phyloP scores from a whole-genome alignment of 2,797 vertebrate species.

The Echiichthys vipera region DNA sequence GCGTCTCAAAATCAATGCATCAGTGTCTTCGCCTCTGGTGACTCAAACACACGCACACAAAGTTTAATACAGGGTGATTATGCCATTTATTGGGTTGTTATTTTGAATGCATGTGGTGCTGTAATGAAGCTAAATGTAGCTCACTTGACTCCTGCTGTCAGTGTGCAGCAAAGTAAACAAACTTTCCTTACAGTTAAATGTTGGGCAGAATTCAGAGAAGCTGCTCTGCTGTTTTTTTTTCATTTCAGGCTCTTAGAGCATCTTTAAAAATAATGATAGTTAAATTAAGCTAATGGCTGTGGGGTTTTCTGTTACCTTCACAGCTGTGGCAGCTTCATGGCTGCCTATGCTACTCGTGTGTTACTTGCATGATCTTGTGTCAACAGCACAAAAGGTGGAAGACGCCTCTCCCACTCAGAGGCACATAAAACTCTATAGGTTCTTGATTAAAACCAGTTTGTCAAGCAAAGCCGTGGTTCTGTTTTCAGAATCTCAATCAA shows the following conservation, averaged over 20 bases:
- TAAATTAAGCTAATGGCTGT: background rate
- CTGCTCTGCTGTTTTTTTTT: background rate
- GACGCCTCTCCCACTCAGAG: background rate
- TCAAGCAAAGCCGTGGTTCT: background rate
- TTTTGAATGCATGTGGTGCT: constrained; percentile 11
- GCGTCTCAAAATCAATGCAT: background rate
- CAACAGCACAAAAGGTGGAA: background rate
- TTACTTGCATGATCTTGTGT: background rate
- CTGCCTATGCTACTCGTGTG: background rate
- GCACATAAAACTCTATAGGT: background rate
- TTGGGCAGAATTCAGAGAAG: background rate
- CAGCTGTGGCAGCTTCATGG: background rate
- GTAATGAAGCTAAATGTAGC: constrained; percentile 14
- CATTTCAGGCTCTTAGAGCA: background rate
- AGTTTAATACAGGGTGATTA: constrained; percentile 13
- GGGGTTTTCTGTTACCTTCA: background rate
- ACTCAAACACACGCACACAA: background rate
- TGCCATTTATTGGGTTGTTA: constrained; percentile 10
- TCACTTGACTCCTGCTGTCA: constrained; percentile 7
- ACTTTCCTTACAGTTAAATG: constrained; percentile 1
- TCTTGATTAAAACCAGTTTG: background rate
- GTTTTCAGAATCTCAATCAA: background rate
- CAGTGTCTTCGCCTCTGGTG: constrained; percentile 1
- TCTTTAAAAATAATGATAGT: background rate
- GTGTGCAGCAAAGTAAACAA: constrained; percentile 6